phyloP scores from a whole-genome alignment of 2,113 vertebrate species.

The Astatoreochromis straeleni region DNA sequence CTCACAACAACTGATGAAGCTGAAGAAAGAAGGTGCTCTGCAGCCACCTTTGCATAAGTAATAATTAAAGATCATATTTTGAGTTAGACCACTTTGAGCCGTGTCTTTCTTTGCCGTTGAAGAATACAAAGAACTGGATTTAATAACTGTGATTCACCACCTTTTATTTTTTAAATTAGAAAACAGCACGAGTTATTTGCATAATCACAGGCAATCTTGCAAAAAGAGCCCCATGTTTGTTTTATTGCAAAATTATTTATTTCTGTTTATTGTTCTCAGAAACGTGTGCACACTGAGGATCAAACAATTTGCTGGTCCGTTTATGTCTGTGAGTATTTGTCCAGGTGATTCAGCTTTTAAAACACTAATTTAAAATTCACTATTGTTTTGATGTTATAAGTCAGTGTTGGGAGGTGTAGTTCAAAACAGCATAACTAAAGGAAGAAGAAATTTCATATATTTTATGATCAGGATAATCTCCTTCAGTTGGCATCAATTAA shows the following conservation, averaged over 20 bases:
- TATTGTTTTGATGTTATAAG: background rate
- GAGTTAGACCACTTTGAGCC: background rate
- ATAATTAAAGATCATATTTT: background rate
- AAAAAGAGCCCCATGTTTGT: background rate
- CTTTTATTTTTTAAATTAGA: background rate
- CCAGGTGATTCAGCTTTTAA: background rate
- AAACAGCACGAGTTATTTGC: background rate
- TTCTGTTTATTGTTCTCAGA: background rate
- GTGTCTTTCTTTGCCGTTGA: background rate
- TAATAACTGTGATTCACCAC: background rate
- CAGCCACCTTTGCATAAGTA: background rate
- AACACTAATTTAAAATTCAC: accelerated
- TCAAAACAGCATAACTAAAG: background rate
- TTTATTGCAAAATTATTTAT: background rate
- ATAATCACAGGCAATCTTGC: background rate
- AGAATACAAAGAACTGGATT: background rate
- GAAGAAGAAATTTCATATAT: background rate
- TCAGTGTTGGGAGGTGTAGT: background rate
- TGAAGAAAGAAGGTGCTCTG: background rate
- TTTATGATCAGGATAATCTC: background rate
- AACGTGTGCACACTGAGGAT: background rate
- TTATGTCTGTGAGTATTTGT: background rate
- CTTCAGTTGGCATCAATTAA: background rate
- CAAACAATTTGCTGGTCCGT: background rate
- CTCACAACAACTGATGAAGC: background rate